Evolutionary conservation across 2,888 invertebrate species (phyloP).

Genomic region (Agrochola macilenta): DNA sequence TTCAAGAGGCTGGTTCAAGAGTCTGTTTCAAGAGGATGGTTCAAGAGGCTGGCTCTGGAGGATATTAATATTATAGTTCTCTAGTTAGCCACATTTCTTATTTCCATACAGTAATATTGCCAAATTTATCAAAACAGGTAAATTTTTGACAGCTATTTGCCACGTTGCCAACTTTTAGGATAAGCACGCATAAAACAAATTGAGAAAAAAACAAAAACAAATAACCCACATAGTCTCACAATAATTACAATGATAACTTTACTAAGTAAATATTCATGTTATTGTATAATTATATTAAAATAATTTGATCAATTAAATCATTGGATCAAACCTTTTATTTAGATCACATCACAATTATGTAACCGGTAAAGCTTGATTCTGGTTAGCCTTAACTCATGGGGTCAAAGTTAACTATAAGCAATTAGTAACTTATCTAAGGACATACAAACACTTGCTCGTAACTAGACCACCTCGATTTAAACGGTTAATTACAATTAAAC

Average conservation of each 20-base stretch:
- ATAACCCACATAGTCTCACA: too few species aligned
- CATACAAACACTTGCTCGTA: background rate
- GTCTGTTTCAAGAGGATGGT: background rate
- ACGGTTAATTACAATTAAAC: background rate
- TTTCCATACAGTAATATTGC: too few species aligned
- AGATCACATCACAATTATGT: conserved; percentile 7
- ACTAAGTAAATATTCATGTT: too few species aligned
- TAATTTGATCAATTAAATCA: conserved; percentile 13
- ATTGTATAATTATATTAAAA: background rate
- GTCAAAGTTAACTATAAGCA: conserved; percentile 18
- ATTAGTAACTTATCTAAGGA: conserved; percentile 12
- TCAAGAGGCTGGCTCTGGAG: background rate
- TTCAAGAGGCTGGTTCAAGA: background rate
- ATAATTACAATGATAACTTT: too few species aligned
- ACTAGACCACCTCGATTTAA: conserved; percentile 22
- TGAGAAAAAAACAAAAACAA: too few species aligned
- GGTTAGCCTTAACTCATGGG: conserved; percentile 6
- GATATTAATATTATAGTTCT: too few species aligned
- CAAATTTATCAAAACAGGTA: too few species aligned
- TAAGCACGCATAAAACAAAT: too few species aligned
- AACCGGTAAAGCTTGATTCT: background rate
- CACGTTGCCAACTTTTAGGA: too few species aligned
- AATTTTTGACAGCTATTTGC: too few species aligned
- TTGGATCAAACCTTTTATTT: background rate
- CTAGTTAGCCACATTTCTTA: too few species aligned